Base-by-base conservation (phyloP, 1,140 invertebrate genomes). In the Zaprionus africanus region DNA sequence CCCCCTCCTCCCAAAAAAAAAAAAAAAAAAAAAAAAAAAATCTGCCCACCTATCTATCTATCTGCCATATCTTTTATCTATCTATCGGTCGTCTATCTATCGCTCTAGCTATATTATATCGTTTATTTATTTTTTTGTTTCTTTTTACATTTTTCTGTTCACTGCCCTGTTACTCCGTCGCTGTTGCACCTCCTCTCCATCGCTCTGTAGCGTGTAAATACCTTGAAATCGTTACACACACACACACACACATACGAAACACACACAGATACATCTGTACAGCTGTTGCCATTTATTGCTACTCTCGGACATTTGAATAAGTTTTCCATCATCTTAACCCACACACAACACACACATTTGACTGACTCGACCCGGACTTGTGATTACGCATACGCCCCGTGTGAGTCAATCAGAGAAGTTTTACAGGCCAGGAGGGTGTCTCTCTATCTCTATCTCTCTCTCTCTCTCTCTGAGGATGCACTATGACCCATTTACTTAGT, bases 361-460 rank as follows among this genome's bases (percentile, higher is more conserved):
- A 73, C 59, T 17, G 34, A 51, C 43, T 19, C n/a, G 22, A 34
- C 13, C 57, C 54, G 59, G 58, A 71, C 66, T 74, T 75, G 68
- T 74, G 67, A 86, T 82, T 56, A 70, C 78, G 75, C 56, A 90
- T 90, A 90, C 82, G 82, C 71, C 69, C 76, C 65, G 36, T 31
- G 36, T 19, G 24, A 28, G 56, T 57, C 7, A 26, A 64, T 57
- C 41, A 75, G 26, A 11, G 24, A 64, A 15, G 34, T 22, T 53
- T 17, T 12, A 26, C 38, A 43, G 9, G 24, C 24, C 17, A 31
- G 19, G 28, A 6, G 28, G 28, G 28, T 31, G 7, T 31, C 28
- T 31, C 28, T 31, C 7, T 7, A 6, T 31, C 7, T 1, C 28
- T 36, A 2, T 34, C 28, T 31, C 7, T 2, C 28, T 36, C 5